Conservation (phyloP, 92 coral and sea anemone species). For the Epizoanthus scotinus region DNA sequence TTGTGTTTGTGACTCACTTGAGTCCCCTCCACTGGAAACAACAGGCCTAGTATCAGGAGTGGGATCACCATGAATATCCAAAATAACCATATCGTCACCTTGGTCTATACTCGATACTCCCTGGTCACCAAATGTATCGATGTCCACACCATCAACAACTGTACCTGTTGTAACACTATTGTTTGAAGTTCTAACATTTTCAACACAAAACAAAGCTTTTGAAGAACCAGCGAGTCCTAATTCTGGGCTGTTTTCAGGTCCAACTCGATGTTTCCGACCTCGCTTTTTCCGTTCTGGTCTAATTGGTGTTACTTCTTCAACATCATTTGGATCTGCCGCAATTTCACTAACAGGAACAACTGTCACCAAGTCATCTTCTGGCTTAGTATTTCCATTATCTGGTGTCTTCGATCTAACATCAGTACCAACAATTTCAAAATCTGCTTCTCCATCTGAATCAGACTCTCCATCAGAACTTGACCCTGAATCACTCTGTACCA, state of each 20-base stretch:
- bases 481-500: conserved; percentile 75
- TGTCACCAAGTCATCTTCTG: not conserved
- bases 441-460: conserved; percentile 67
- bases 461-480: conserved; percentile 75
- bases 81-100: conserved; percentile 79
- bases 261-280: conserved; percentile 7
- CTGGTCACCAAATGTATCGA: conserved; percentile 65
- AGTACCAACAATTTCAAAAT: conserved; percentile 47
- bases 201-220: conserved; percentile 34
- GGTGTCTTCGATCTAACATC: conserved; percentile 33
- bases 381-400: not conserved
- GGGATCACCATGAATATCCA: conserved; percentile 67
- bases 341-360: not conserved
- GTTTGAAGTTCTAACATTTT: conserved; percentile 28
- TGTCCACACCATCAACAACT: conserved; percentile 77
- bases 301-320: conserved; percentile 24
- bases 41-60: conserved; percentile 11
- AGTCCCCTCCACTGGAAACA: not conserved
- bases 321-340: not conserved
- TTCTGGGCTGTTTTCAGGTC: not conserved
- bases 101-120: conserved; percentile 72
- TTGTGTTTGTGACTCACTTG: conserved; percentile 17
- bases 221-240: conserved; percentile 4
- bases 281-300: conserved; percentile 33
- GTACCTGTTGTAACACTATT: conserved; percentile 43